Conservation (phyloP, 2,797 vertebrate species). For the Balearica regulorum region DNA sequence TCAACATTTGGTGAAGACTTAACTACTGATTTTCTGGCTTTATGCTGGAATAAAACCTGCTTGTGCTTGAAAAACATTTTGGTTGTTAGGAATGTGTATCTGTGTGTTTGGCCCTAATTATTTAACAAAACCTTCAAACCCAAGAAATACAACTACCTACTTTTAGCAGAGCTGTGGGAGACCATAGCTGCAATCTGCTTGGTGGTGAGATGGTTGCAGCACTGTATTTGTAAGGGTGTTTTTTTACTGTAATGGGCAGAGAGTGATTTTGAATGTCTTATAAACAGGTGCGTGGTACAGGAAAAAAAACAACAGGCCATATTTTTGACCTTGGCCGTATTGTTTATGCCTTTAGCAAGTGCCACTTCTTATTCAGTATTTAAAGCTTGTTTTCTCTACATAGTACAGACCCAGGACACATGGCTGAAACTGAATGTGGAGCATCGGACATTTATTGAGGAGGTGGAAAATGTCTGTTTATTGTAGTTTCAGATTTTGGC, state of each 20-base stretch:
- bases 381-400: background rate
- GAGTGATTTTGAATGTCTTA: background rate
- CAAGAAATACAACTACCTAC: background rate
- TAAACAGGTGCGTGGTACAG: background rate
- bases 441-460: background rate
- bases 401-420: background rate
- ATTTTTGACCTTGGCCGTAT: background rate
- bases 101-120: background rate
- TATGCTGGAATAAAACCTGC: background rate
- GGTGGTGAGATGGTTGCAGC: background rate
- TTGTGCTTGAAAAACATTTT: background rate
- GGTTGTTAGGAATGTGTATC: background rate
- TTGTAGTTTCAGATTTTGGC: background rate
- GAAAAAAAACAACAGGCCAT: background rate
- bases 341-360: conserved; percentile 2
- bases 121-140: background rate
- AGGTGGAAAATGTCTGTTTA: background rate
- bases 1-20: background rate
- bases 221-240: background rate
- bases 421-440: background rate
- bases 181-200: background rate
- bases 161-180: background rate
- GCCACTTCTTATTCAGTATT: background rate
- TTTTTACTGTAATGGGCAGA: background rate
- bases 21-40: conserved; percentile 30